Evolutionary conservation across 2,797 vertebrate species (phyloP).

Genomic region (Callimico goeldii): DNA sequence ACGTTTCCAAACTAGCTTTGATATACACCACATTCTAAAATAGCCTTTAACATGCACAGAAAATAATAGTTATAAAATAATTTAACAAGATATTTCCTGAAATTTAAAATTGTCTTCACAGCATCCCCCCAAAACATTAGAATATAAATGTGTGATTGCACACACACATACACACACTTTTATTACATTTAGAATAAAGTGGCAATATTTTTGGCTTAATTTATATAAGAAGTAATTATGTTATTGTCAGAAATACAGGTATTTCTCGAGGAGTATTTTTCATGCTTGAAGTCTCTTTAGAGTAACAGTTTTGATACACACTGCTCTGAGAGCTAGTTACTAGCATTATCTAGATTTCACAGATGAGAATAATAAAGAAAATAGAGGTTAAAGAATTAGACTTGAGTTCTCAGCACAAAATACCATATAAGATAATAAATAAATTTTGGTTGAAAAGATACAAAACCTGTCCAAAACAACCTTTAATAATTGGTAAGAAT

Average conservation of each 20-base stretch:
- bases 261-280: background rate
- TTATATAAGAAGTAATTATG: background rate
- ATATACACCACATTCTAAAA: constrained; percentile 39
- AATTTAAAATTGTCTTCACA: background rate
- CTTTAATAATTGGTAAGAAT: background rate
- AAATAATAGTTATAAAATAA: background rate
- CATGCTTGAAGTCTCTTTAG: background rate
- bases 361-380: background rate
- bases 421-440: background rate
- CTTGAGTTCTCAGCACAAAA: background rate
- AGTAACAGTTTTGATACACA: background rate
- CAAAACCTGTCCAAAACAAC: background rate
- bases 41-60: background rate
- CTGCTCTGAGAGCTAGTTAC: background rate
- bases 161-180: no score
- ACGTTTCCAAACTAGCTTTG: background rate
- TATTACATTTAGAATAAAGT: background rate
- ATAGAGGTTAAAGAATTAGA: background rate
- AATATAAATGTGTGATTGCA: background rate
- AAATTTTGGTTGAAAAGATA: constrained; percentile 22
- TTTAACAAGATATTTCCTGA: background rate
- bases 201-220: background rate
- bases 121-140: background rate
- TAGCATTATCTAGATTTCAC: background rate
- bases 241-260: background rate